Conservation (phyloP, 2,797 vertebrate genomes). For the Phrynocephalus guinanensis region DNA sequence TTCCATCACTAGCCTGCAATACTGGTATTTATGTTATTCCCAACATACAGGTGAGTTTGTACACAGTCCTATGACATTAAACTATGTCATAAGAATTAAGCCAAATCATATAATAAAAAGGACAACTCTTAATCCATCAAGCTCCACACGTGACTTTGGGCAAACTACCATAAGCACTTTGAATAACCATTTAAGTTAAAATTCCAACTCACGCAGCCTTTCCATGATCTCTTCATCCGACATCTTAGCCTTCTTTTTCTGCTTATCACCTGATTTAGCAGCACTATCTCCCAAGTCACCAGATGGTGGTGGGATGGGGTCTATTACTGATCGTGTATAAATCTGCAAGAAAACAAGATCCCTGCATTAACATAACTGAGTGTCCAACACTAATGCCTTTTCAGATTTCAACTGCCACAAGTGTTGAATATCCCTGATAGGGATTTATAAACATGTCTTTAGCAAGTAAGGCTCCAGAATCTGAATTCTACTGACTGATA, state of each 20-base stretch:
- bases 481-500: background rate
- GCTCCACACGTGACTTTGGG: background rate
- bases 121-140: background rate
- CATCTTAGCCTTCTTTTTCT: conserved; percentile 97
- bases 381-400: background rate
- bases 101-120: background rate
- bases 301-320: conserved; percentile 90
- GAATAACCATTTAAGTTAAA: background rate
- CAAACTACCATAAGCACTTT: background rate
- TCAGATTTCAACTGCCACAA: background rate
- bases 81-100: background rate
- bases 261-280: conserved; percentile 87
- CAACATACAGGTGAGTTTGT: background rate
- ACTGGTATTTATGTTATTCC: background rate
- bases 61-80: background rate
- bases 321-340: conserved; percentile 95
- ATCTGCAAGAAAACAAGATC: conserved; percentile 77
- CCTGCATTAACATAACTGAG: background rate
- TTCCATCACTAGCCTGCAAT: background rate
- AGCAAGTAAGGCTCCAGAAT: background rate
- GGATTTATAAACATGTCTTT: background rate
- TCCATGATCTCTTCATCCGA: conserved; percentile 98
- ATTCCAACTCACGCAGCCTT: conserved; percentile 89
- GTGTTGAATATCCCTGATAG: background rate
- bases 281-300: conserved; percentile 84